phyloP scores from a whole-genome alignment of 2,888 invertebrate genomes.

The Quadroppia sp. region DNA sequence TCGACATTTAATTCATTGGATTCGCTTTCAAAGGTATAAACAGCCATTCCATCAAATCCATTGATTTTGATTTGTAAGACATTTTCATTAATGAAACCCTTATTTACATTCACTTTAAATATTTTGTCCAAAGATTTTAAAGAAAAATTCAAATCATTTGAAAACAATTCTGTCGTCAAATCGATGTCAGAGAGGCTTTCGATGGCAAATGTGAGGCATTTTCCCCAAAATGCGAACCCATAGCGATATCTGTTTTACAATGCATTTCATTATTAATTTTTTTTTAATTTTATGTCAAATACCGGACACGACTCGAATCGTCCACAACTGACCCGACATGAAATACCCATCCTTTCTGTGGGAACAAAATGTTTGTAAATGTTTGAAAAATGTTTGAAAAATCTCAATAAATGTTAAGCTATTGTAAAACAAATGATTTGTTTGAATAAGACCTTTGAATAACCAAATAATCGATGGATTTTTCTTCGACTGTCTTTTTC shows the following conservation, averaged over 20 bases:
- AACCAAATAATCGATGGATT: conserved; percentile 1
- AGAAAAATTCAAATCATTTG: neutral
- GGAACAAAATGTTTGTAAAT: neutral
- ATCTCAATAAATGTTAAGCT: too few species aligned
- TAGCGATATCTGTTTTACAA: neutral
- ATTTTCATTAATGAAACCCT: neutral
- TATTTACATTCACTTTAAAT: too few species aligned
- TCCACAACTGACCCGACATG: conserved; percentile 15
- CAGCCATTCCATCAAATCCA: neutral
- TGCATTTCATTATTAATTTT: neutral
- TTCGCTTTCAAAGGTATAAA: neutral
- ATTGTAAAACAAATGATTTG: too few species aligned
- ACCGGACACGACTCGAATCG: neutral
- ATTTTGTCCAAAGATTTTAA: neutral
- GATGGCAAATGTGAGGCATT: neutral
- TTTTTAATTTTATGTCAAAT: neutral
- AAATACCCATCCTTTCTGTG: neutral
- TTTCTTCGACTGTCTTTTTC: neutral
- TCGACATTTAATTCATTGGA: neutral
- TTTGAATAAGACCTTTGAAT: conserved; percentile 16
- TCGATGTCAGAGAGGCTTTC: neutral
- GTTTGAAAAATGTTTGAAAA: too few species aligned
- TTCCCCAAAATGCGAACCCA: neutral
- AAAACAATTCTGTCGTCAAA: neutral
- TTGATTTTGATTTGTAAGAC: neutral